A percentile compares a stretch with the other conserved stretches of the same genome.
phyloP scores from a whole-genome alignment of 2,888 invertebrate species.

The Microctonus hyperodae region DNA sequence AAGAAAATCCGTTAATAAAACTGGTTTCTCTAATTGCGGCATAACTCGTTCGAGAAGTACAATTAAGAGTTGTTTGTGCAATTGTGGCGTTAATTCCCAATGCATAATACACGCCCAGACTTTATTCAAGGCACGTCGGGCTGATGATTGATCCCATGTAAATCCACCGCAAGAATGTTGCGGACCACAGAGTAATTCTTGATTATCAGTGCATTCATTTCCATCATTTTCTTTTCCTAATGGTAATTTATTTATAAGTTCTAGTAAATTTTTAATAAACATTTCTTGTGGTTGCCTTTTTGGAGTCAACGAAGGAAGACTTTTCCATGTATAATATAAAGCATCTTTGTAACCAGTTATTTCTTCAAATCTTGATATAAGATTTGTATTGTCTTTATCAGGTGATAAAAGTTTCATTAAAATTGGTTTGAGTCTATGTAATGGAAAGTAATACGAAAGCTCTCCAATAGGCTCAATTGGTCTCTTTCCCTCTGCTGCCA shows the following conservation, averaged over 20 bases:
- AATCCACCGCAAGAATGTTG: slow-evolving; percentile 61
- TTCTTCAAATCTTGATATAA: slow-evolving; percentile 77
- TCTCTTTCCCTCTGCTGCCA: slow-evolving; percentile 75
- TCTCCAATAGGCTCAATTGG: slow-evolving; percentile 67
- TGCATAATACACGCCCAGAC: slow-evolving; percentile 81
- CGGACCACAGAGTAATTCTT: slow-evolving; percentile 52
- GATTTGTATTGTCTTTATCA: slow-evolving; percentile 68
- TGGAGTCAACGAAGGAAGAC: slow-evolving; percentile 68
- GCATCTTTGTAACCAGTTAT: slow-evolving; percentile 79
- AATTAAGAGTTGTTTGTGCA: slow-evolving; percentile 80
- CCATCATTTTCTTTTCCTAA: slow-evolving; percentile 64
- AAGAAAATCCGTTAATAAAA: slow-evolving; percentile 88
- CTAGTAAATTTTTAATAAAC: slow-evolving; percentile 72
- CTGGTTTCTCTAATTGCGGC: slow-evolving; percentile 80
- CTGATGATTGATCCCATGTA: slow-evolving; percentile 68
- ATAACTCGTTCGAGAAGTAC: slow-evolving; percentile 84
- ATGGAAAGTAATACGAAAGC: slow-evolving; percentile 70
- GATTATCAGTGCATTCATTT: slow-evolving; percentile 41
- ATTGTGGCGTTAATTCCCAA: slow-evolving; percentile 72
- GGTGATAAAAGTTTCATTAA: slow-evolving; percentile 72
- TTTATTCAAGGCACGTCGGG: slow-evolving; percentile 71
- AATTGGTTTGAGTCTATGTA: slow-evolving; percentile 72
- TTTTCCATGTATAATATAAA: slow-evolving; percentile 75
- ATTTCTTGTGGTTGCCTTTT: slow-evolving; percentile 67
- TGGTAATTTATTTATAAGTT: slow-evolving; percentile 69